These are phyloP conservation scores for Blastomussa wellsi DNA, from an alignment of 92 coral and sea anemone genomes.

Conservation along the genomic window DNA sequence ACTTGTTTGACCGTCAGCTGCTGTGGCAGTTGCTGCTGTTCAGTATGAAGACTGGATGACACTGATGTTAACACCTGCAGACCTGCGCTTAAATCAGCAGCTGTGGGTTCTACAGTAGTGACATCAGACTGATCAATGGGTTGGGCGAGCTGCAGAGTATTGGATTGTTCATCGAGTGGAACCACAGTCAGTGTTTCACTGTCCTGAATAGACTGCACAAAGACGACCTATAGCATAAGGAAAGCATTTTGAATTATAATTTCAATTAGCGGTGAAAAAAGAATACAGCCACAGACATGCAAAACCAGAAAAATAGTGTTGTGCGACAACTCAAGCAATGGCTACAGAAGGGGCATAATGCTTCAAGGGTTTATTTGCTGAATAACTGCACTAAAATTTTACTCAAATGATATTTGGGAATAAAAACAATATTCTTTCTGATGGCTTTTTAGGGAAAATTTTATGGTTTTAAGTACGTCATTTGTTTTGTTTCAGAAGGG, in stretches of 20 bases:
- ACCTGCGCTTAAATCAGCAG: conserved; percentile 57
- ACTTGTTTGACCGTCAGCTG: conserved; percentile 70
- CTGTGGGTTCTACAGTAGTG: conserved; percentile 22
- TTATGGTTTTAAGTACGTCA: background rate
- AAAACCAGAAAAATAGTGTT: no score
- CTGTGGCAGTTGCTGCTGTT: conserved; percentile 50
- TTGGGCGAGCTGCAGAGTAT: conserved; percentile 53
- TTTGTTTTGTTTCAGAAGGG: background rate
- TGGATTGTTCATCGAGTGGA: conserved; percentile 76
- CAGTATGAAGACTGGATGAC: conserved; percentile 52
- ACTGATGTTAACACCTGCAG: conserved; percentile 72
- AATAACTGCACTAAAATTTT: background rate
- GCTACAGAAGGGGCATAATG: background rate
- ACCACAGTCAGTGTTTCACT: conserved; percentile 81
- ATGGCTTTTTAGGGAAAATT: background rate
- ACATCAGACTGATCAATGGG: conserved; percentile 40
- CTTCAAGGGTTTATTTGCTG: background rate
- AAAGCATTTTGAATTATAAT: background rate
- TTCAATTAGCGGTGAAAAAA: background rate
- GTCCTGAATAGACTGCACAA: conserved; percentile 82
- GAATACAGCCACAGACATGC: background rate
- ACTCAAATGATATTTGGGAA: no score
- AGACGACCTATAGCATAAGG: conserved; percentile 78
- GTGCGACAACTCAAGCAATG: background rate
- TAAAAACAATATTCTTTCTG: no score